Evolutionary conservation across 2,113 vertebrate genomes (phyloP).

Genomic region (Ptychochromis oligacanthus): DNA sequence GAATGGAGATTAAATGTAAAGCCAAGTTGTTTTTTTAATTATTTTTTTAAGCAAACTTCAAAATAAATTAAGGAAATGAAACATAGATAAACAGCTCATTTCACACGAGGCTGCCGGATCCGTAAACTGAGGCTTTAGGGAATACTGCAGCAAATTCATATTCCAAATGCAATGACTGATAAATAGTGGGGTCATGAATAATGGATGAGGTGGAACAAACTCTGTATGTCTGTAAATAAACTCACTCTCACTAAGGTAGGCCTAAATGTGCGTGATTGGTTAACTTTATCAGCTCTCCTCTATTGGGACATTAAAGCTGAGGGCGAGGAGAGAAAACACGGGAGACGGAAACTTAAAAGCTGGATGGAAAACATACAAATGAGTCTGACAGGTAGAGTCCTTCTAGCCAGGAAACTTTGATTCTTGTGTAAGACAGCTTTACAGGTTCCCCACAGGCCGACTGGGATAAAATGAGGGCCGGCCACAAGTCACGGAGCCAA

Average conservation of each 20-base stretch:
- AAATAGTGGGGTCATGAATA: slow-evolving; percentile 19
- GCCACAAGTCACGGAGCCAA: background rate
- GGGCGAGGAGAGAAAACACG: background rate
- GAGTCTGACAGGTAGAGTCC: background rate
- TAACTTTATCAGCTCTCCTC: background rate
- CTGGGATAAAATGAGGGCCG: background rate
- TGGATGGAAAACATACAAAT: background rate
- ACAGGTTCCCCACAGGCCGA: background rate
- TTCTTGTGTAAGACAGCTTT: background rate
- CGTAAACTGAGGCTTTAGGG: background rate
- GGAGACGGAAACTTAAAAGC: background rate
- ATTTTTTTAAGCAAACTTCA: background rate
- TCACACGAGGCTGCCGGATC: background rate
- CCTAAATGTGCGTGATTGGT: slow-evolving; percentile 1
- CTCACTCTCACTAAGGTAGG: background rate
- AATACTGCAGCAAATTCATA: slow-evolving; percentile 24
- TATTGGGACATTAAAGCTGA: background rate
- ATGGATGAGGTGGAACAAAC: slow-evolving; percentile 32
- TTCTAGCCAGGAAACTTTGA: slow-evolving; percentile 14
- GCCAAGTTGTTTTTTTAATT: background rate
- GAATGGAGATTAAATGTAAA: slow-evolving; percentile 27
- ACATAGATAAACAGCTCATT: slow-evolving; percentile 34
- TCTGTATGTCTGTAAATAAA: slow-evolving; percentile 18
- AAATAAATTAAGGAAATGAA: slow-evolving; percentile 35
- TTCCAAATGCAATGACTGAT: slow-evolving; percentile 45